Evolutionary conservation across 2,797 vertebrate species (phyloP).

Genomic region (Crocodylus rhombifer): DNA sequence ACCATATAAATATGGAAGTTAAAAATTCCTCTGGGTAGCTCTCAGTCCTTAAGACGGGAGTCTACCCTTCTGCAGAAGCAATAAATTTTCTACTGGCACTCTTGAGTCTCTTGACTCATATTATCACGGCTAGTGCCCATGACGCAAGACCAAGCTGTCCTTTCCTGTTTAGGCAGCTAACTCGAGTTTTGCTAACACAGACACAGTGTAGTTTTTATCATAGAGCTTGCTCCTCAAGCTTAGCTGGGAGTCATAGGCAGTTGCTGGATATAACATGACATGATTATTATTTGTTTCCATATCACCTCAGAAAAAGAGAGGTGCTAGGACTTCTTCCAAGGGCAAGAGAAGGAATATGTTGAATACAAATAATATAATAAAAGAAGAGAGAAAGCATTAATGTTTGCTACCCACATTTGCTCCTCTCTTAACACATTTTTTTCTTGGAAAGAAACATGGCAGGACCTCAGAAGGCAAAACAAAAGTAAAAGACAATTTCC

Average conservation of each 20-base stretch:
- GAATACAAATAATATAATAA: neutral
- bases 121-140: no score
- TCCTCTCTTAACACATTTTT: neutral
- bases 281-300: neutral
- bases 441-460: neutral
- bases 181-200: no score
- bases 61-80: no score
- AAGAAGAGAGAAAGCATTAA: neutral
- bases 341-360: neutral
- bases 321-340: neutral
- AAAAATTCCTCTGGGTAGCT: no score
- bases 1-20: no score
- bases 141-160: no score
- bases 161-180: no score
- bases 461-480: neutral
- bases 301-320: neutral
- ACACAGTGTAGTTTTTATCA: neutral
- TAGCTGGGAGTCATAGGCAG: rapidly evolving
- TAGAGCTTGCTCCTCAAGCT: neutral
- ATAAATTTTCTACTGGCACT: no score
- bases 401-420: neutral
- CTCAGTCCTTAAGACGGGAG: no score
- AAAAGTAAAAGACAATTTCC: neutral
- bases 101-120: no score
- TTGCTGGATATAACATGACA: neutral